Percentiles rank a stretch among this genome's conserved stretches.
Evolutionary conservation across 2,113 vertebrate genomes (phyloP).

Genomic region (Lycaon pictus): DNA sequence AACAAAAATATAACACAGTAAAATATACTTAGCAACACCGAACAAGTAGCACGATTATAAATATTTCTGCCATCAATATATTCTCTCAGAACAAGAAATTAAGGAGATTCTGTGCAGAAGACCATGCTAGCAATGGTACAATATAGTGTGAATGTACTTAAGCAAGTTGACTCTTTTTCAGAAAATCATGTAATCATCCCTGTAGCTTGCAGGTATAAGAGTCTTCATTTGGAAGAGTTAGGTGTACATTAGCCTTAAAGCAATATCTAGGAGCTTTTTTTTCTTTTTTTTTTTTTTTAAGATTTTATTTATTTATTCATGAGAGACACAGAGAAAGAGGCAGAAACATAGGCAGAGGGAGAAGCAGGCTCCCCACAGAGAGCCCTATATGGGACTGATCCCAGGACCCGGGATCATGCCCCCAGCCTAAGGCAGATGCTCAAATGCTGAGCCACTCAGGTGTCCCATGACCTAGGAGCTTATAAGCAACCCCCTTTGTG

Average conservation of each 20-base stretch:
- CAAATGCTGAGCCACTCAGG: no score
- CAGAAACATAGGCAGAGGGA: no score
- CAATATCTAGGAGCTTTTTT: not conserved
- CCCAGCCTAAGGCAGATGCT: no score
- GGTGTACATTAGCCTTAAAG: not conserved
- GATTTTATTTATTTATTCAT: no score
- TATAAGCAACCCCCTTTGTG: not conserved
- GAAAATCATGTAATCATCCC: not conserved
- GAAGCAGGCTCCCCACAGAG: no score
- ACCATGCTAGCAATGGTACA: not conserved
- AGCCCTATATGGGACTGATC: no score
- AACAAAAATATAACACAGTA: not conserved
- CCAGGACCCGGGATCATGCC: no score
- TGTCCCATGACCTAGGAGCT: not conserved
- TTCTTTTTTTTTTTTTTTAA: no score
- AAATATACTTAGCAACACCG: not conserved
- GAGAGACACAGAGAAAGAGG: no score
- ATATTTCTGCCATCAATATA: not conserved
- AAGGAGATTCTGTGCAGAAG: not conserved
- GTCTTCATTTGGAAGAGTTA: not conserved
- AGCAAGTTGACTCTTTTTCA: not conserved
- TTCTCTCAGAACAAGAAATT: not conserved
- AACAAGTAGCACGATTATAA: not conserved
- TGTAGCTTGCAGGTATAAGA: not conserved
- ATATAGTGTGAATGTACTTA: not conserved